phyloP scores from a whole-genome alignment of 1,140 invertebrate genomes.

The Drosophila miranda region DNA sequence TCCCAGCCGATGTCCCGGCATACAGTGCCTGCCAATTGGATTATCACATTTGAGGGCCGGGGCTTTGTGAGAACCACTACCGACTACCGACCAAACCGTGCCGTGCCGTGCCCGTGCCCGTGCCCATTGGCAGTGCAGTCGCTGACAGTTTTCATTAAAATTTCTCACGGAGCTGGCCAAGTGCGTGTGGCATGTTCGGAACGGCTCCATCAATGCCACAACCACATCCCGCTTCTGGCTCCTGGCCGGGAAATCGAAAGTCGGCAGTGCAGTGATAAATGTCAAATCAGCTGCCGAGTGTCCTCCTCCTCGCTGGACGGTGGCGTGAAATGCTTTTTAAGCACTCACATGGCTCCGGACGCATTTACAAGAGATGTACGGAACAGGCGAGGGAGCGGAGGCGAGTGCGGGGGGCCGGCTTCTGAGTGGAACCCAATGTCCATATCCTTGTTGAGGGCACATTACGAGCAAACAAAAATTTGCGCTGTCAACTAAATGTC shows the following conservation, averaged over 20 bases:
- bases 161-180: constrained; percentile 46
- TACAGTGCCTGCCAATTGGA: constrained; percentile 65
- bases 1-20: not conserved
- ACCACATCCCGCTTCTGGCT: not conserved
- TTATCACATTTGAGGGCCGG: constrained; percentile 55
- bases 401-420: not conserved
- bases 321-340: constrained; percentile 73
- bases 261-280: constrained; percentile 72
- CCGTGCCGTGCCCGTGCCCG: too few species aligned
- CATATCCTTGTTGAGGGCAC: constrained; percentile 56
- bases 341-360: constrained; percentile 54
- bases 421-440: constrained; percentile 18
- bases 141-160: constrained; percentile 70
- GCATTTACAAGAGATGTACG: constrained; percentile 22
- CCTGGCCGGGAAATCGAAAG: constrained; percentile 48
- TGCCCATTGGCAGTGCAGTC: constrained; percentile 1
- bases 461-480: constrained; percentile 79
- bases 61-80: constrained; percentile 1
- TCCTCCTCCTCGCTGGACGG: constrained; percentile 20
- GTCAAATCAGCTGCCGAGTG: constrained; percentile 72
- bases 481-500: constrained; percentile 79
- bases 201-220: constrained; percentile 71
- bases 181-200: constrained; percentile 55
- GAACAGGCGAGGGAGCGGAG: constrained; percentile 6
- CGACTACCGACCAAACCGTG: not conserved